Evolutionary conservation across 2,888 invertebrate genomes (phyloP).

Genomic region (Diaprepes abbreviatus): DNA sequence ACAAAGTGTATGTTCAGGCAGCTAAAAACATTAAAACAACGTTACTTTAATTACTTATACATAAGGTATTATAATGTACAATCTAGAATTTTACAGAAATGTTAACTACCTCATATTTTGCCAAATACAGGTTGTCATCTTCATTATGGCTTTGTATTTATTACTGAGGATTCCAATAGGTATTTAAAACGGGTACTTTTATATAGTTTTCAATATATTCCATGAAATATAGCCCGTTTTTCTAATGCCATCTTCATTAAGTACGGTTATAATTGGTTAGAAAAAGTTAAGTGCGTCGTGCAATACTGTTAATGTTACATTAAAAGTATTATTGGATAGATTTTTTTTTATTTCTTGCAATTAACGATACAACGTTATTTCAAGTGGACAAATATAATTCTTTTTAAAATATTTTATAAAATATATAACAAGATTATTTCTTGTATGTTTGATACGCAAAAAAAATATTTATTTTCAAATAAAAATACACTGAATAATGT

Average conservation of each 20-base stretch:
- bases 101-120: conserved; percentile 50
- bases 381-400: too few species aligned
- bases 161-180: conserved; percentile 44
- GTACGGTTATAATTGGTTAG: conserved; percentile 44
- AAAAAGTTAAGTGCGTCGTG: conserved; percentile 28
- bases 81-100: conserved; percentile 60
- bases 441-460: too few species aligned
- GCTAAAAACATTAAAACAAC: conserved; percentile 53
- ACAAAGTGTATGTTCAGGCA: conserved; percentile 58
- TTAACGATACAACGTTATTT: too few species aligned
- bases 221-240: conserved; percentile 41
- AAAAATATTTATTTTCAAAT: too few species aligned
- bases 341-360: too few species aligned
- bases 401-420: too few species aligned
- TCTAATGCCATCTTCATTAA: conserved; percentile 45
- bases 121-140: conserved; percentile 43
- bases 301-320: conserved; percentile 31
- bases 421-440: too few species aligned
- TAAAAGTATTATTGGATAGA: not conserved
- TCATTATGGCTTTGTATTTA: conserved; percentile 45
- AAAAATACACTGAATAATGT: too few species aligned
- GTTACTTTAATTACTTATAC: conserved; percentile 60
- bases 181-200: conserved; percentile 37
- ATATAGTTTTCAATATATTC: conserved; percentile 38
- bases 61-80: conserved; percentile 60